These are phyloP conservation scores for Ephestia elutella DNA, from an alignment of 1,140 invertebrate species.

Conservation along the genomic window DNA sequence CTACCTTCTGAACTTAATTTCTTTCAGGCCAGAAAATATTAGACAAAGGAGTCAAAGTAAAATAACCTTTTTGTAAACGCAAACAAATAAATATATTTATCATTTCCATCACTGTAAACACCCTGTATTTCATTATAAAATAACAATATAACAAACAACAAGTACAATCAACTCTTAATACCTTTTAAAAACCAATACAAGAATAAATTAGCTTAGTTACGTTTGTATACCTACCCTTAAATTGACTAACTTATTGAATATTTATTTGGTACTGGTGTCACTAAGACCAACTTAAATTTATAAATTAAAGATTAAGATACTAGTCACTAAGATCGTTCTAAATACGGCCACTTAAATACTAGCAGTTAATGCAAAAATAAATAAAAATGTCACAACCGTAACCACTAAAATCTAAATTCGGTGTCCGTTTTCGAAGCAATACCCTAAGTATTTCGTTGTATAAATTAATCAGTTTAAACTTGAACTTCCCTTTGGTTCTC, in stretches of 20 bases:
- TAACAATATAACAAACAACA: not conserved
- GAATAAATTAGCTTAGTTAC: not conserved
- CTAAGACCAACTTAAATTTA: conserved; percentile 16
- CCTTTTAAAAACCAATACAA: not conserved
- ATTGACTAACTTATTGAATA: conserved; percentile 35
- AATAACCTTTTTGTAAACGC: not conserved
- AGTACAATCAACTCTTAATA: not conserved
- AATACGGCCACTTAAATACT: conserved; percentile 27
- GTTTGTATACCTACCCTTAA: conserved; percentile 2
- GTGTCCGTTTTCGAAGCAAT: conserved; percentile 7
- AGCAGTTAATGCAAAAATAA: conserved; percentile 15
- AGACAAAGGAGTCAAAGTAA: not conserved
- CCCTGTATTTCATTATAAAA: not conserved
- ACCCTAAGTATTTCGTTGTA: conserved; percentile 8
- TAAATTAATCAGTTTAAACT: conserved; percentile 21
- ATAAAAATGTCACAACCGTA: conserved; percentile 13
- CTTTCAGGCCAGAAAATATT: too few relatives aligned
- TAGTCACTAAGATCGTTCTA: conserved; percentile 20
- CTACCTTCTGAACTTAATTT: too few relatives aligned
- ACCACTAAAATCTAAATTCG: conserved; percentile 9
- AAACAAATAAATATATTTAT: conserved; percentile 4
- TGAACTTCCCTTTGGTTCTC: conserved; percentile 43
- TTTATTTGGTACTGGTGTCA: conserved; percentile 60
- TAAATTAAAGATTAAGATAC: conserved; percentile 13
- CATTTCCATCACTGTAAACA: not conserved